A percentile compares a stretch with the other conserved stretches of the same genome.
phyloP scores from a whole-genome alignment of 2,888 invertebrate genomes.

The Apamea anceps region DNA sequence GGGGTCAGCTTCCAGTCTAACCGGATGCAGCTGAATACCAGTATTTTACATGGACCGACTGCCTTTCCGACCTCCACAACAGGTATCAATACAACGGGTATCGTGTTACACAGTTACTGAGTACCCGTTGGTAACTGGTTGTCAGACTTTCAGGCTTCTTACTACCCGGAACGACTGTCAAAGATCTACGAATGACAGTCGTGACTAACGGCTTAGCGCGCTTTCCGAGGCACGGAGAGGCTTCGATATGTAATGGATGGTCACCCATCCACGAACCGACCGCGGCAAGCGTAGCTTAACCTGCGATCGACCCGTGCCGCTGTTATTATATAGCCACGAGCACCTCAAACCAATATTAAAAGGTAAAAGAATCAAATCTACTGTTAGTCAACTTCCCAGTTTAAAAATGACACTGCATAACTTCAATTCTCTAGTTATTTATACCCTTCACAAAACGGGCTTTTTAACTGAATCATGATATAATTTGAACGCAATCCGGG shows the following conservation, averaged over 20 bases:
- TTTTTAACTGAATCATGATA: conserved; percentile 49
- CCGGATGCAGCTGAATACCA: no score
- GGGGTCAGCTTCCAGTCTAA: no score
- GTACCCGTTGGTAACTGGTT: no score
- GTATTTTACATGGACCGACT: no score
- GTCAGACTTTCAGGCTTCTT: no score
- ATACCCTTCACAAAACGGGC: conserved; percentile 20
- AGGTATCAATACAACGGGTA: no score
- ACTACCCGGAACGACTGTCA: background rate
- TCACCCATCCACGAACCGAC: background rate
- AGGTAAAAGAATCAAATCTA: background rate
- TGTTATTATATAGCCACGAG: background rate
- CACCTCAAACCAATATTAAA: background rate
- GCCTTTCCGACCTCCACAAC: no score
- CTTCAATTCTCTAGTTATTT: background rate
- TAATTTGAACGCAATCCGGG: conserved; percentile 56
- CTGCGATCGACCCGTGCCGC: background rate
- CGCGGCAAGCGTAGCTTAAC: background rate
- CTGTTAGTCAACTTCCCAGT: background rate
- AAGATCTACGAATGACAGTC: background rate
- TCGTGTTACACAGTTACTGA: no score
- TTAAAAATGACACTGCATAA: conserved; percentile 1
- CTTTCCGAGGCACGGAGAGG: no score
- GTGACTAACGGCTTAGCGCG: no score
- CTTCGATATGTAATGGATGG: background rate